Evolutionary conservation across 1,140 invertebrate genomes (phyloP).

Genomic region (Drosophila hydei): DNA sequence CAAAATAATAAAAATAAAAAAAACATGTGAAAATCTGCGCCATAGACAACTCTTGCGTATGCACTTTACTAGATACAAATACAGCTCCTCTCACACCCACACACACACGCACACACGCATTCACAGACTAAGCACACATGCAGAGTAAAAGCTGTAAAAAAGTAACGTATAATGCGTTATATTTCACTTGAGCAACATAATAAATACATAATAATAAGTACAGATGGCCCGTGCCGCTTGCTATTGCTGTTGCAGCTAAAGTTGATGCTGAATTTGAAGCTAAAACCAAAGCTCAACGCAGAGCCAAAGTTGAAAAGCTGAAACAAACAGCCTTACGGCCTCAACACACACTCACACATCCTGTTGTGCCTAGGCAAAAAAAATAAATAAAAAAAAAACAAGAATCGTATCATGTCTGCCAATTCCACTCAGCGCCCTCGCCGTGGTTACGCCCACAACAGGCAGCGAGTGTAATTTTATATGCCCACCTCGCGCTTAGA

Average conservation of each 20-base stretch:
- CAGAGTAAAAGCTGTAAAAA: slow-evolving; percentile 26
- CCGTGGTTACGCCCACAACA: slow-evolving; percentile 16
- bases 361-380: slow-evolving; percentile 62
- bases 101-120: slow-evolving; percentile 3
- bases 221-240: slow-evolving; percentile 17
- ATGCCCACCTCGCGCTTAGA: slow-evolving; percentile 39
- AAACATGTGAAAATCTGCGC: slow-evolving; percentile 59
- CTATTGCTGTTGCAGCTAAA: slow-evolving; percentile 9
- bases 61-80: slow-evolving; percentile 54
- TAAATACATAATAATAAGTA: slow-evolving; percentile 46
- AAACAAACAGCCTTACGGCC: slow-evolving; percentile 32
- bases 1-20: slow-evolving; percentile 20
- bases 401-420: slow-evolving; percentile 66
- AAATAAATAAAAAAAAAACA: not conserved
- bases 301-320: slow-evolving; percentile 40
- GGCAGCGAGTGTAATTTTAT: slow-evolving; percentile 39
- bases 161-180: slow-evolving; percentile 71
- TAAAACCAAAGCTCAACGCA: slow-evolving; percentile 14
- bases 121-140: not conserved
- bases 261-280: slow-evolving; percentile 17
- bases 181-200: slow-evolving; percentile 72
- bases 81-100: not conserved
- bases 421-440: not conserved
- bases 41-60: slow-evolving; percentile 47
- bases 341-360: slow-evolving; percentile 14